phyloP scores from a whole-genome alignment of 2,797 vertebrate species.

The Diplodus puntazzo region DNA sequence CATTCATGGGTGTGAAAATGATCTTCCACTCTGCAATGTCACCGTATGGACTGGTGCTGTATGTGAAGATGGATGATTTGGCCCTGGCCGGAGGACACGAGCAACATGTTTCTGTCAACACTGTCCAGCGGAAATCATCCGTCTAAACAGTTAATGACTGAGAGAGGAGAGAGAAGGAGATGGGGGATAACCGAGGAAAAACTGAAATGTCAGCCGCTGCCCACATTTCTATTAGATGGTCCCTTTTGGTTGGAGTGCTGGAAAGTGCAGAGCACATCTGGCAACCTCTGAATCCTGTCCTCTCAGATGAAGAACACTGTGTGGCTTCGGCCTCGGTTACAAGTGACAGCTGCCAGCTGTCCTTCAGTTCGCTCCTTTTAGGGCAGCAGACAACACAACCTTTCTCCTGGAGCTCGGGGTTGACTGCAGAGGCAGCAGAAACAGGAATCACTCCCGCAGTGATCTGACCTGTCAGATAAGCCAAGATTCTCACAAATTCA shows the following conservation, averaged over 20 bases:
- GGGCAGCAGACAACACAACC: conserved; percentile 46
- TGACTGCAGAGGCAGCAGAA: conserved; percentile 52
- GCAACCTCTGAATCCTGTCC: conserved; percentile 58
- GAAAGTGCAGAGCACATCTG: conserved; percentile 71
- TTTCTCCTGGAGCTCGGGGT: conserved; percentile 31
- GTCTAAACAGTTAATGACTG: conserved; percentile 68
- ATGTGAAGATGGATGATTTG: conserved; percentile 38
- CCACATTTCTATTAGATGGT: conserved; percentile 76
- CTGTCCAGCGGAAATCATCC: conserved; percentile 56
- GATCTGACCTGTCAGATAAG: conserved; percentile 29
- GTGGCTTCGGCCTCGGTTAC: conserved; percentile 71
- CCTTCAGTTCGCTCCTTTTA: conserved; percentile 70
- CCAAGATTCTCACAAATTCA: conserved; percentile 28
- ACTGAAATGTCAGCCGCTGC: conserved; percentile 72
- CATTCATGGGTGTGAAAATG: conserved; percentile 40
- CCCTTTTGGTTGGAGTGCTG: conserved; percentile 61
- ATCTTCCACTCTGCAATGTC: conserved; percentile 1
- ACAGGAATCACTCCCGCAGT: conserved; percentile 27
- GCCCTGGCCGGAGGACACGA: conserved; percentile 39
- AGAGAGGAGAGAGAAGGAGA: conserved; percentile 7
- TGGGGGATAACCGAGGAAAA: conserved; percentile 64
- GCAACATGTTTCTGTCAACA: conserved; percentile 50
- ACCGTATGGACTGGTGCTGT: conserved; percentile 1
- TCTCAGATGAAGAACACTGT: conserved; percentile 66
- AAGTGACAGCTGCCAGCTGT: conserved; percentile 70